Evolutionary conservation across 2,888 invertebrate species (phyloP), one percentile per base, ranked within the genome.

Genomic region (Labia minor): DNA sequence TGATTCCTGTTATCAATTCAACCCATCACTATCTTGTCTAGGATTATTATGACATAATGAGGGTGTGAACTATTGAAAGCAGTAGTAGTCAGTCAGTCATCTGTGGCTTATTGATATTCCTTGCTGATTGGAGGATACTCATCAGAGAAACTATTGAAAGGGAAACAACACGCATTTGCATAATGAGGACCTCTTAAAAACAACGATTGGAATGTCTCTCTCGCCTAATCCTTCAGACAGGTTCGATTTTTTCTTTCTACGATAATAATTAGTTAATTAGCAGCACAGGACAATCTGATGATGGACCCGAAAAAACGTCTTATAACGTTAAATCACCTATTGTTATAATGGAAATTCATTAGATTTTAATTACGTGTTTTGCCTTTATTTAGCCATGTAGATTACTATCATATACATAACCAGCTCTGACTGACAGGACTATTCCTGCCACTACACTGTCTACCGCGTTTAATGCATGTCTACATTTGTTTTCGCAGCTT

Each of bases 201-300:
- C 26, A 26, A 26, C 26, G 4, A 26, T 26, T 8, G 26, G 26
- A 26, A 26, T 26, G 26, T 8, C 26, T 26, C 26, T 49, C 49
- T 16, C 49, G 16, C 49, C 16, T 49, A 49, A 49, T 49, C 49
- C 49, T 14, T 16, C 14, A 16, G 49, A 49, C 49, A 49, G 49
- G 49, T 49, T 49, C 49, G 49, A 49, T 49, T 49, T 49, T 49
- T 49, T 49, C 49, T 3, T 49, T 11, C 16, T 14, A 11, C 14
- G n/a, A 49, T 49, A 49, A 49, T 49, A 49, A 49, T 49, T 49
- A 49, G 49, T 49, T 49, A 49, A 49, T 49, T 49, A 49, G 49
- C 49, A 49, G 49, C 49, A 49, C n/a, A 49, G 49, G 49, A 49
- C 49, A 49, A 49, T 49, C 49, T 49, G 49, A 49, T 49, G 49